These are phyloP conservation scores for Hippocampus kuda DNA, from an alignment of 2,797 vertebrate genomes.

Conservation along the genomic window DNA sequence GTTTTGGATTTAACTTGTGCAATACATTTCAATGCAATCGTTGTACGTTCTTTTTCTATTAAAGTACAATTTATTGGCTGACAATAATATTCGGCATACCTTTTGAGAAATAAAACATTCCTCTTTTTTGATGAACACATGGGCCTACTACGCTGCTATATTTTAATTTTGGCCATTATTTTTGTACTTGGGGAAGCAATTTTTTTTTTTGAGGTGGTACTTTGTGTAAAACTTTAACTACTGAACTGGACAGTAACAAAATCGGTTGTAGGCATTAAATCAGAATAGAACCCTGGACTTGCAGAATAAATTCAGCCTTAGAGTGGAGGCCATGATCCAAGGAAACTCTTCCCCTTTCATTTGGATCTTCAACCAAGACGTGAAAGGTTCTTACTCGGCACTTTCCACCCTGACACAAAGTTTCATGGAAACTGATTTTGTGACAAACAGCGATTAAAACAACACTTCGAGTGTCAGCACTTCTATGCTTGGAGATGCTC, in stretches of 20 bases:
- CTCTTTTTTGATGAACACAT: neutral
- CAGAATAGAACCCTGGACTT: neutral
- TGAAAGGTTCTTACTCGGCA: slow-evolving; percentile 17
- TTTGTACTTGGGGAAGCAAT: neutral
- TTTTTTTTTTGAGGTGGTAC: neutral
- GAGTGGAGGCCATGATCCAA: neutral
- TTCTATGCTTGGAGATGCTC: neutral
- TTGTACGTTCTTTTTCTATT: neutral
- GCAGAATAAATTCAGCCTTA: neutral
- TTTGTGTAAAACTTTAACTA: neutral
- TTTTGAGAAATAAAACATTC: too few species aligned
- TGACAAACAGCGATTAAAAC: neutral
- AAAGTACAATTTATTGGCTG: neutral
- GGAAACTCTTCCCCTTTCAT: slow-evolving; percentile 7
- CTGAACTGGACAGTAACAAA: neutral
- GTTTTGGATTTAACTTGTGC: too few species aligned
- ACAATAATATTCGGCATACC: neutral
- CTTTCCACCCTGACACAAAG: neutral
- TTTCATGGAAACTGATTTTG: neutral
- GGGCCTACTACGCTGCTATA: neutral
- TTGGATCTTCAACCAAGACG: slow-evolving; percentile 13
- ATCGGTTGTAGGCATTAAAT: neutral
- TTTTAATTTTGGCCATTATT: neutral
- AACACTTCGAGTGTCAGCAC: neutral
- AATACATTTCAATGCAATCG: too few species aligned